phyloP scores from a whole-genome alignment of 1,140 invertebrate genomes.

The Neodiprion fabricii region DNA sequence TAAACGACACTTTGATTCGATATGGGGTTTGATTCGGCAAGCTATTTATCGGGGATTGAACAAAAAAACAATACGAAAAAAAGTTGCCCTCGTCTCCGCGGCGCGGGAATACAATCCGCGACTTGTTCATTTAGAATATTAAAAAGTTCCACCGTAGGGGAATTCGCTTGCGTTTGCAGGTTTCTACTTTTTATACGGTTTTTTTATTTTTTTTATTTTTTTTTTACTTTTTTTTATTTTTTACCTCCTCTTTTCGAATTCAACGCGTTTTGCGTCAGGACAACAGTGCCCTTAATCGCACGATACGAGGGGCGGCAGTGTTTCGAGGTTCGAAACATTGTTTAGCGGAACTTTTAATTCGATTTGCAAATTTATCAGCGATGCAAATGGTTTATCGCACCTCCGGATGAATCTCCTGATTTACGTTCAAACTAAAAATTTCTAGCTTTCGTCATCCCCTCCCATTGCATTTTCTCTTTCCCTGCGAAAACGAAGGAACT shows the following conservation, averaged over 20 bases:
- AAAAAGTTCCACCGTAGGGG: background rate
- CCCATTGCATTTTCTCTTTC: background rate
- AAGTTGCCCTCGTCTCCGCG: too few relatives aligned
- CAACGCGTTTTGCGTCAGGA: too few relatives aligned
- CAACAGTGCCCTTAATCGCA: too few relatives aligned
- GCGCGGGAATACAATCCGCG: too few relatives aligned
- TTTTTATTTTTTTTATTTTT: background rate
- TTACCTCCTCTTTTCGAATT: too few relatives aligned
- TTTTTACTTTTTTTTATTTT: background rate
- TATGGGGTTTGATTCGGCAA: conserved; percentile 7
- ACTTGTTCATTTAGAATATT: conserved; percentile 13
- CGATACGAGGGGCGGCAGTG: too few relatives aligned
- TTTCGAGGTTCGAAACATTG: background rate
- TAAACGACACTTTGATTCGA: conserved; percentile 28
- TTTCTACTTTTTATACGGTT: background rate
- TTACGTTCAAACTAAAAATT: background rate
- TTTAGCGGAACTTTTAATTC: background rate
- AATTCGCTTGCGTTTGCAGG: conserved; percentile 11
- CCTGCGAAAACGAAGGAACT: background rate
- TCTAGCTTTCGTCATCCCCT: background rate
- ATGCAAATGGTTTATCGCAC: background rate
- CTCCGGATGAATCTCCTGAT: background rate
- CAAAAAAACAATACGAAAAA: too few relatives aligned
- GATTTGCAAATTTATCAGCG: background rate
- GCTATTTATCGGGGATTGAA: too few relatives aligned